Percentiles rank a stretch among this genome's conserved stretches.
Conservation (phyloP, 2,888 invertebrate genomes). For the Tortrix viridana region DNA sequence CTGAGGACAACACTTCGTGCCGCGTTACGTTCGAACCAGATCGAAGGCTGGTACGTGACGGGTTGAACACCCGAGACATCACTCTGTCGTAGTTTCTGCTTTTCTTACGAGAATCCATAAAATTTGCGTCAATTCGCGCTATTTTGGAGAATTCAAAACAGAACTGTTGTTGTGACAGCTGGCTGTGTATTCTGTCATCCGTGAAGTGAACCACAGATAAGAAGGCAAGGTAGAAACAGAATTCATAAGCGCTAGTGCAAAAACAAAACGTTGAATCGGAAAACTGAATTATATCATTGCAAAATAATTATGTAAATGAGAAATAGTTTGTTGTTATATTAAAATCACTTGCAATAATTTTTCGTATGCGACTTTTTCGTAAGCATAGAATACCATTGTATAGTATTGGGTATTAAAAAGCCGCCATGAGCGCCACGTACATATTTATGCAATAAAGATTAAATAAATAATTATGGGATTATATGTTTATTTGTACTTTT, state of each 20-base stretch:
- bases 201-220: constrained; percentile 11
- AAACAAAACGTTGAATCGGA: neutral
- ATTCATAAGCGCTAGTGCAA: neutral
- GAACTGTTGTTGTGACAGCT: constrained; percentile 33
- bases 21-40: constrained; percentile 62
- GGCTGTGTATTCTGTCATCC: constrained; percentile 11
- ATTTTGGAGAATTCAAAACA: constrained; percentile 28
- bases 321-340: too few relatives aligned
- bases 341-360: too few relatives aligned
- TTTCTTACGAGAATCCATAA: constrained; percentile 33
- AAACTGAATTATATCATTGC: too few relatives aligned
- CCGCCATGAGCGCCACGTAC: too few relatives aligned
- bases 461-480: too few relatives aligned
- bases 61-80: constrained; percentile 67
- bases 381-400: too few relatives aligned
- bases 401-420: too few relatives aligned
- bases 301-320: too few relatives aligned
- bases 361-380: too few relatives aligned
- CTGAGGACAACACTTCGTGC: constrained; percentile 60
- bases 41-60: constrained; percentile 52
- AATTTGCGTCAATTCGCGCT: constrained; percentile 8
- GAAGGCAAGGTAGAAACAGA: neutral
- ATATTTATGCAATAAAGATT: too few relatives aligned
- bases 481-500: too few relatives aligned
- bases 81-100: constrained; percentile 64